Evolutionary conservation across 92 coral and sea anemone species (phyloP), one percentile per base, ranked within the genome.

Genomic region (Montipora capitata): DNA sequence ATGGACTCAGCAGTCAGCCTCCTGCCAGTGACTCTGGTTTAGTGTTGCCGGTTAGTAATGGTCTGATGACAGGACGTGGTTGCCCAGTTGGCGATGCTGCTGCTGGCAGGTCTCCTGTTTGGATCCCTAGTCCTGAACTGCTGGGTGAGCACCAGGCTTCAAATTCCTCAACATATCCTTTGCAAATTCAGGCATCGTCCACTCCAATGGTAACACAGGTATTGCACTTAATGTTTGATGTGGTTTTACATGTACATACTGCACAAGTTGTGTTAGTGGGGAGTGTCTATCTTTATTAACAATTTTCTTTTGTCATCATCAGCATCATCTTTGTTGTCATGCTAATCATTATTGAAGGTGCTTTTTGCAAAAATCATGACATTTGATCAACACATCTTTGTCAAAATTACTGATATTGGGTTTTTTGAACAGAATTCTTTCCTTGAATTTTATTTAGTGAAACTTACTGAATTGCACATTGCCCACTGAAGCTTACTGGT

Each of bases 21-120:
- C 41, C 27, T 13, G 49, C 40, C 13, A 87, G 81, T 15, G 41
- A 67, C 11, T 12, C 54, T 44, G 16, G 70, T 3, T 68, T 88
- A 42, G 76, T 63, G 38, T 59, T 66, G 45, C 80, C 58, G 20
- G 72, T 58, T 18, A 75, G 86, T 40, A 89, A 81, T 38, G 85
- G 85, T 10, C 65, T 85, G 54, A 78, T 90, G 4, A 83, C 92
- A 11, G 92, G 89, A 65, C 79, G 97, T 14, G 96, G 96, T 51
- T 94, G 87, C 68, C 98, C 98, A 10, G 98, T 95, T 7, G 98
- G 98, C 40, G 94, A 93, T 72, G 96, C 92, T 44, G 88, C 93
- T 51, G 91, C 90, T 11, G 98, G 88, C 59, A 85, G 78, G 48
- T 83, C 93, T 1, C 81, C 92, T 65, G 77, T 79, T 11, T 58